Conservation (phyloP, 2,888 invertebrate species). For the Phalera bucephala region DNA sequence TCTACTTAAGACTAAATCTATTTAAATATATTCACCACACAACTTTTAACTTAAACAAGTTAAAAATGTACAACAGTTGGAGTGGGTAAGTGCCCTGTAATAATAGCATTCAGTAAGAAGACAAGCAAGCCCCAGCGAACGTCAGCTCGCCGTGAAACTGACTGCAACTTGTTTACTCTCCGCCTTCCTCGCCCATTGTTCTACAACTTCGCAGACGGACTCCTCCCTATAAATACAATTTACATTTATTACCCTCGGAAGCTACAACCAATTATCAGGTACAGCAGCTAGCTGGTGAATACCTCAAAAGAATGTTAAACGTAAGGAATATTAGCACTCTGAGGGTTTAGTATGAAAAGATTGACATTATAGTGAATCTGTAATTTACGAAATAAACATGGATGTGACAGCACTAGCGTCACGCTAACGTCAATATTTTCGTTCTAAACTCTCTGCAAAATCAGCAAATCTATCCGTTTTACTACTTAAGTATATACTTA, state of each 20-base stretch:
- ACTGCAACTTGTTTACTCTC: constrained; percentile 75
- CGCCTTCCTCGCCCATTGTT: constrained; percentile 69
- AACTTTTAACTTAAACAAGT: too few species aligned
- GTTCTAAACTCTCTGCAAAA: constrained; percentile 6
- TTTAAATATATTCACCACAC: too few species aligned
- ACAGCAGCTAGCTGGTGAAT: constrained; percentile 22
- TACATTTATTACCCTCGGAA: constrained; percentile 61
- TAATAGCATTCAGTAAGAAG: constrained; percentile 54
- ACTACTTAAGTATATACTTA: too few species aligned
- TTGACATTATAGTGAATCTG: too few species aligned
- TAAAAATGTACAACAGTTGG: constrained; percentile 33
- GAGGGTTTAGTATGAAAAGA: too few species aligned
- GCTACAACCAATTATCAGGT: constrained; percentile 43
- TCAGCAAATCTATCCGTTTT: constrained; percentile 12
- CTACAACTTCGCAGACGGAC: constrained; percentile 66
- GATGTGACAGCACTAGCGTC: too few species aligned
- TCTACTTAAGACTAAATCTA: too few species aligned
- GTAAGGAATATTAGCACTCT: constrained; percentile 17
- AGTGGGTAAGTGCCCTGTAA: constrained; percentile 47
- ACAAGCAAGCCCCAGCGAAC: constrained; percentile 38
- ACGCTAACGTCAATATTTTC: too few species aligned
- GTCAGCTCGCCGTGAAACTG: constrained; percentile 63
- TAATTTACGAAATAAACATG: too few species aligned
- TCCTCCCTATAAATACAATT: constrained; percentile 68
- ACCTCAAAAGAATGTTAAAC: constrained; percentile 19